Conservation (phyloP, 2,113 vertebrate species). For the Pseudopodoces humilis region DNA sequence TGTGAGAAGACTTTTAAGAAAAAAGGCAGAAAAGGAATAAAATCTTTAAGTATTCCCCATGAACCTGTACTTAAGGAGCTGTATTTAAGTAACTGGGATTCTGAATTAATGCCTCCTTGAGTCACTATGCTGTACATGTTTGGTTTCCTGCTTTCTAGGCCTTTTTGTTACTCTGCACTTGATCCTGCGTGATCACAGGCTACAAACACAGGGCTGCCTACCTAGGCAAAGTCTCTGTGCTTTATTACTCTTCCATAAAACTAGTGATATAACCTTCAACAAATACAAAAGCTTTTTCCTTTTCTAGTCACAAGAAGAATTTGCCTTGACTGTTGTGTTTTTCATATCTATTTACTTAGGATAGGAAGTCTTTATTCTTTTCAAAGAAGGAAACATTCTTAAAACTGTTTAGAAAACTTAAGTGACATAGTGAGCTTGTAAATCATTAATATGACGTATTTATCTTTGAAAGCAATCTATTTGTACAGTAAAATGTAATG, state of each 20-base stretch:
- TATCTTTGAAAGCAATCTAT: background rate
- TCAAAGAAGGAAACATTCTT: background rate
- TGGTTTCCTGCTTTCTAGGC: background rate
- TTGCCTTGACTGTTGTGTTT: background rate
- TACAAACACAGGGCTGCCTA: background rate
- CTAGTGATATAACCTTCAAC: background rate
- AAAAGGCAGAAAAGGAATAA: background rate
- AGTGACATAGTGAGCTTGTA: background rate
- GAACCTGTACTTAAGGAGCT: background rate
- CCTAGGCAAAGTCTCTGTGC: background rate
- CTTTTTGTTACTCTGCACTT: background rate
- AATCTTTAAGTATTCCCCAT: background rate
- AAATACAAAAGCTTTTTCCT: background rate
- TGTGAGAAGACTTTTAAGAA: background rate
- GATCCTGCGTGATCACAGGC: background rate
- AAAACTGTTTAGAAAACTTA: background rate
- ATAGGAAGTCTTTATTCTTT: background rate
- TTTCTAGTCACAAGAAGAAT: background rate
- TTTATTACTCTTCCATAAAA: background rate
- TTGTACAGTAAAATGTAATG: background rate
- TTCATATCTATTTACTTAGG: background rate
- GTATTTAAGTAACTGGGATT: background rate
- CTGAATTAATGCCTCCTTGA: background rate
- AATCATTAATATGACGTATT: background rate
- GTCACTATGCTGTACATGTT: background rate